Percentiles rank a stretch among this genome's conserved stretches.
phyloP scores from a whole-genome alignment of 2,113 vertebrate genomes.

The Okapia johnstoni region DNA sequence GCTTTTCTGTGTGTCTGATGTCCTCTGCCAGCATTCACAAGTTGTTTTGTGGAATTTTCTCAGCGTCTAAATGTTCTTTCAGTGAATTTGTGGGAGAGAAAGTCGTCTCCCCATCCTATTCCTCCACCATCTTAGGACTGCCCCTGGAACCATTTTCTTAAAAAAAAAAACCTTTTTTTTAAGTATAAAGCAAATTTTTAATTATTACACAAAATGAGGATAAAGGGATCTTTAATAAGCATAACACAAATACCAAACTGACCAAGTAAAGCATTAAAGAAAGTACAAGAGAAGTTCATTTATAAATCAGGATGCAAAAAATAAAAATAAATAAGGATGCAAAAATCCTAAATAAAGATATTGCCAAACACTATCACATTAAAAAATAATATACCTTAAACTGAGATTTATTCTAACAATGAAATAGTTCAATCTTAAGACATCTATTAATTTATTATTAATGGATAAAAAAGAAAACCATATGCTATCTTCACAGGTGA shows the following conservation, averaged over 20 bases:
- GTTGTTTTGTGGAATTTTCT: too few species aligned
- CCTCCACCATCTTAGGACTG: too few species aligned
- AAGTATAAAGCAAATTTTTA: background rate
- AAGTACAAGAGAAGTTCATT: background rate
- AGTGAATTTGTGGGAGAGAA: too few species aligned
- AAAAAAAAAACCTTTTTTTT: background rate
- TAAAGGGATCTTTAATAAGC: background rate
- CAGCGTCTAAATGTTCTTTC: too few species aligned
- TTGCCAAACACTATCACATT: background rate
- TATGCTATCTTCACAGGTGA: background rate
- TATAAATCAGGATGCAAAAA: background rate
- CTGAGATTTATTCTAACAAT: background rate
- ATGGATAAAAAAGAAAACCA: background rate
- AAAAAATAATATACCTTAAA: background rate
- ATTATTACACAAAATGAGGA: background rate
- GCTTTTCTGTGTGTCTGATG: too few species aligned
- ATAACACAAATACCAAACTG: background rate
- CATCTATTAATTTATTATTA: background rate
- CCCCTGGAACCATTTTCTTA: background rate
- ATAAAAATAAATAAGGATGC: background rate
- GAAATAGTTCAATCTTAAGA: background rate
- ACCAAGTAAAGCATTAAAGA: background rate
- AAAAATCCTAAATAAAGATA: background rate
- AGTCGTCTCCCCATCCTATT: too few species aligned
- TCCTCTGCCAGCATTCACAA: too few species aligned